These are phyloP conservation scores for Drosophila gunungcola DNA, from an alignment of 1,140 invertebrate genomes.

Conservation along the genomic window DNA sequence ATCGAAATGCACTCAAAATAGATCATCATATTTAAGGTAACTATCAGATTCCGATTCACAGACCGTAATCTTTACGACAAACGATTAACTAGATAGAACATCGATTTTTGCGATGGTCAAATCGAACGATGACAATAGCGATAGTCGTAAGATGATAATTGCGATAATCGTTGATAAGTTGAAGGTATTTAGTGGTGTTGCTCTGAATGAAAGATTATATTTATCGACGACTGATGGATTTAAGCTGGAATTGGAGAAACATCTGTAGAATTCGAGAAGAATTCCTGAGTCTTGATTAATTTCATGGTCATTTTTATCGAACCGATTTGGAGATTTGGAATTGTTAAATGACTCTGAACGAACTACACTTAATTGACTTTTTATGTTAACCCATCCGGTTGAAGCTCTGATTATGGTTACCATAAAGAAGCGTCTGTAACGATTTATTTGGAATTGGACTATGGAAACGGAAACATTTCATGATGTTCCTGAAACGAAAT, in stretches of 20 bases:
- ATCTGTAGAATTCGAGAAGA: slow-evolving; percentile 11
- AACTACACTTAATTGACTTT: slow-evolving; percentile 28
- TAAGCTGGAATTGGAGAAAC: slow-evolving; percentile 22
- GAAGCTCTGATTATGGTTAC: slow-evolving; percentile 39
- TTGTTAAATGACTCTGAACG: slow-evolving; percentile 19
- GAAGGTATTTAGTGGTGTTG: slow-evolving; percentile 9
- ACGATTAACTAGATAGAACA: slow-evolving; percentile 14
- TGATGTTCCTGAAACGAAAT: slow-evolving; percentile 46
- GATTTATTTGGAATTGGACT: slow-evolving; percentile 24
- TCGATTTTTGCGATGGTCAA: slow-evolving; percentile 27
- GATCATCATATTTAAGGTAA: background rate
- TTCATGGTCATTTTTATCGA: slow-evolving; percentile 9
- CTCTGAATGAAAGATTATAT: slow-evolving; percentile 24
- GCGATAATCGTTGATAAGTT: slow-evolving; percentile 15
- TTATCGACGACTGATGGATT: slow-evolving; percentile 28
- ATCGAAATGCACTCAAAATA: slow-evolving; percentile 9
- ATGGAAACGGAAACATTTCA: slow-evolving; percentile 37
- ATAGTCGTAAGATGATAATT: slow-evolving; percentile 12
- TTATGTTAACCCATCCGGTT: slow-evolving; percentile 15
- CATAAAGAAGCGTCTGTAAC: slow-evolving; percentile 29
- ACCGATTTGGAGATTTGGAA: slow-evolving; percentile 12
- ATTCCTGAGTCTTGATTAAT: slow-evolving; percentile 13
- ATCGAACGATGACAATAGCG: slow-evolving; percentile 16
- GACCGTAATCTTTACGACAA: slow-evolving; percentile 7
- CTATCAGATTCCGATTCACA: slow-evolving; percentile 11